These are phyloP conservation scores for Miniopterus natalensis DNA, from an alignment of 2,113 vertebrate genomes.

Conservation along the genomic window DNA sequence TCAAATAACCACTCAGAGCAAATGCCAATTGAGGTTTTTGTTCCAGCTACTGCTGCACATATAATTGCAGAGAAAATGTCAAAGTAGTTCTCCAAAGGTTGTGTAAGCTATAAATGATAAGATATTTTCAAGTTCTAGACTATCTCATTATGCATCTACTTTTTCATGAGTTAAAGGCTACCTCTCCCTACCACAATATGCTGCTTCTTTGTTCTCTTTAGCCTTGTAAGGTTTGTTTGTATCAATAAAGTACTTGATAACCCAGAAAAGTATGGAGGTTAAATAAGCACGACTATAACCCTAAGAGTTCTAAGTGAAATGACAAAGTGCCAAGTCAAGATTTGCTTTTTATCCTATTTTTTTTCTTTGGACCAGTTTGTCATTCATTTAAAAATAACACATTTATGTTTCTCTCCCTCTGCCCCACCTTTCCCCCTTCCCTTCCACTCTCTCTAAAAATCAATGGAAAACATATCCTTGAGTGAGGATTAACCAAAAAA, in stretches of 20 bases:
- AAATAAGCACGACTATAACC: constrained; percentile 51
- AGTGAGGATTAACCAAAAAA: background rate
- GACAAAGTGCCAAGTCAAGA: background rate
- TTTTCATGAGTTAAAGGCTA: background rate
- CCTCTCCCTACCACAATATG: background rate
- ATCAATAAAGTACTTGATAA: constrained; percentile 48
- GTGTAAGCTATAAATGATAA: constrained; percentile 44
- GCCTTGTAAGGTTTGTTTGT: constrained; percentile 36
- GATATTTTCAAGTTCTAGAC: constrained; percentile 51
- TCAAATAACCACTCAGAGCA: constrained; percentile 68
- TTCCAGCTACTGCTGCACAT: constrained; percentile 61
- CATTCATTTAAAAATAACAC: background rate
- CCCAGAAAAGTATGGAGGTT: background rate
- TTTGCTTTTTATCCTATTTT: constrained; percentile 21
- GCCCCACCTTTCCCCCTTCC: no score
- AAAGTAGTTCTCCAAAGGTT: constrained; percentile 73
- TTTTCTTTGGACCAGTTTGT: constrained; percentile 33
- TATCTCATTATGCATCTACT: constrained; percentile 28
- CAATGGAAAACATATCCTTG: background rate
- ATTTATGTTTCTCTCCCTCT: no score
- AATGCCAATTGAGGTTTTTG: constrained; percentile 71
- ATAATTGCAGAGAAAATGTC: constrained; percentile 75
- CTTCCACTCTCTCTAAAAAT: background rate
- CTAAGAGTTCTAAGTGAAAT: background rate
- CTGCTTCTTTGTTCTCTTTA: constrained; percentile 53